phyloP scores from a whole-genome alignment of 1,140 invertebrate species.

The Drosophila hydei region DNA sequence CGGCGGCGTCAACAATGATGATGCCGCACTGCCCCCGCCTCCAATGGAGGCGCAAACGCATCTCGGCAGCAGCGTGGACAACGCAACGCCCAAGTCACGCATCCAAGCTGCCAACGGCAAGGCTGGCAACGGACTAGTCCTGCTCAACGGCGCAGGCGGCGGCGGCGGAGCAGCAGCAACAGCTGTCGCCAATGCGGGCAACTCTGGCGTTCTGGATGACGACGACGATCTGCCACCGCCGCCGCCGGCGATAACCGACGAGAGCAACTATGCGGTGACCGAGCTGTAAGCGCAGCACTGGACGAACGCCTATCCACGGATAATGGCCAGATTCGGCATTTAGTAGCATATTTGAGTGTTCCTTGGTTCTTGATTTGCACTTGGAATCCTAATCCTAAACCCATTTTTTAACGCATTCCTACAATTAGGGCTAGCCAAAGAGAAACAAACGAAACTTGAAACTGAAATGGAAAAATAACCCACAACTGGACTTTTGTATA shows the following conservation, averaged over 20 bases:
- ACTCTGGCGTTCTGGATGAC: conserved; percentile 54
- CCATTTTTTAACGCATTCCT: conserved; percentile 14
- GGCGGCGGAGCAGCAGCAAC: background rate
- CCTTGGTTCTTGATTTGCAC: conserved; percentile 27
- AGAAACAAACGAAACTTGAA: conserved; percentile 20
- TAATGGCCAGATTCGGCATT: background rate
- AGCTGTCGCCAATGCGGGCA: background rate
- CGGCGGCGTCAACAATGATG: conserved; percentile 45
- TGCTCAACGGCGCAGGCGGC: conserved; percentile 53
- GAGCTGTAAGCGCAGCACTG: conserved; percentile 68
- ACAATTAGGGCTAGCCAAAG: conserved; percentile 37
- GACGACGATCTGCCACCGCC: conserved; percentile 78
- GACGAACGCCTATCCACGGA: background rate
- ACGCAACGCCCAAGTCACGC: conserved; percentile 44
- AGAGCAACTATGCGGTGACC: conserved; percentile 83
- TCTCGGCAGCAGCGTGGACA: conserved; percentile 21
- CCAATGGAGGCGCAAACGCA: conserved; percentile 58
- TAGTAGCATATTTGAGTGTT: conserved; percentile 26
- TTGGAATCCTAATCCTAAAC: conserved; percentile 10
- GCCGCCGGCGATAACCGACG: conserved; percentile 80
- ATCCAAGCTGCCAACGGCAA: conserved; percentile 42
- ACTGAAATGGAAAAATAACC: conserved; percentile 21
- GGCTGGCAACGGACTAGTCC: conserved; percentile 47
- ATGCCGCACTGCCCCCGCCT: conserved; percentile 72
- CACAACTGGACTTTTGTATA: conserved; percentile 67